Percentiles rank a stretch among this genome's conserved stretches.
Evolutionary conservation across 37 sponge, comb jelly and placozoan species (phyloP).

Genomic region (Agelas oroides): DNA sequence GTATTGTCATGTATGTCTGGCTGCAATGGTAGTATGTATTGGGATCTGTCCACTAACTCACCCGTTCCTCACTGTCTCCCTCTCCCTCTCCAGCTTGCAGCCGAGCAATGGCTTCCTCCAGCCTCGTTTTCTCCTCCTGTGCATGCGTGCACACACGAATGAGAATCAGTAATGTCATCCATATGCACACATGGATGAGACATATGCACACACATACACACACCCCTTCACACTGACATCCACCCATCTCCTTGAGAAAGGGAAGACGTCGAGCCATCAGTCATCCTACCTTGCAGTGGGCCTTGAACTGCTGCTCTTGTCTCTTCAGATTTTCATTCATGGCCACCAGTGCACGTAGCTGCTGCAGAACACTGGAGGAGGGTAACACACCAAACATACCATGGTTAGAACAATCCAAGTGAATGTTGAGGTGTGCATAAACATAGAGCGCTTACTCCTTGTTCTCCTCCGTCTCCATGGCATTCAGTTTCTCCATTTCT

Average conservation of each 20-base stretch:
- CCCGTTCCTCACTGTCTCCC: slow-evolving; percentile 52
- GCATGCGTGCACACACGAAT: too few species aligned
- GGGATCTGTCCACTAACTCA: neutral
- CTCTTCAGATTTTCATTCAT: slow-evolving; percentile 91
- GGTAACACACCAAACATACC: neutral
- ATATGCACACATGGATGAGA: too few species aligned
- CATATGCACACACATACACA: too few species aligned
- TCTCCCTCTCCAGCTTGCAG: slow-evolving; percentile 43
- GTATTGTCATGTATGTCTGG: too few species aligned
- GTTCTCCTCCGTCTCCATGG: slow-evolving; percentile 90
- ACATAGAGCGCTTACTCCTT: slow-evolving; percentile 73
- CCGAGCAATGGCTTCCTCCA: slow-evolving; percentile 64
- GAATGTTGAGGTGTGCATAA: too few species aligned
- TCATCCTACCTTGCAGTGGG: slow-evolving; percentile 83
- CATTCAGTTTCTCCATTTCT: slow-evolving; percentile 83
- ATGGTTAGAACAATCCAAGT: neutral
- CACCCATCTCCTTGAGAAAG: too few species aligned
- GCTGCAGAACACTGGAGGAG: slow-evolving; percentile 67
- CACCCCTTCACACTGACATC: too few species aligned
- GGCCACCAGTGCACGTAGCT: slow-evolving; percentile 75
- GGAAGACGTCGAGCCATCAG: too few species aligned
- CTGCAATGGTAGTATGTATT: too few species aligned
- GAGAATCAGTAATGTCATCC: too few species aligned
- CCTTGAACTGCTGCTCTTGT: slow-evolving; percentile 94
- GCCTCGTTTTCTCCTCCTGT: slow-evolving; percentile 78